Evolutionary conservation across 2,113 vertebrate species (phyloP).

Genomic region (Willisornis vidua): DNA sequence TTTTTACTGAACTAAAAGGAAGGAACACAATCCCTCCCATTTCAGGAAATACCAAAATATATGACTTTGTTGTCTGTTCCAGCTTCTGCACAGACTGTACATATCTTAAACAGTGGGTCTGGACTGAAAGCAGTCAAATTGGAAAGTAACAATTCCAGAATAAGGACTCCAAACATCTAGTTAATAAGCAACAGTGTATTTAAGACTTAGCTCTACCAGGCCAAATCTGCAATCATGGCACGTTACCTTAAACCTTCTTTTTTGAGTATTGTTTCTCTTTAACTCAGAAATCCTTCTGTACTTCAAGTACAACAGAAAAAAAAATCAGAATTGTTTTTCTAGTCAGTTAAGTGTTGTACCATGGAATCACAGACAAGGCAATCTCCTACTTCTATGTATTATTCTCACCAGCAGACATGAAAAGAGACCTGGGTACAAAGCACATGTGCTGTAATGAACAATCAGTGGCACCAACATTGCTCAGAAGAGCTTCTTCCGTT

Average conservation of each 20-base stretch:
- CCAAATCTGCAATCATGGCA: neutral
- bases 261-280: neutral
- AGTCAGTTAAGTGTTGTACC: neutral
- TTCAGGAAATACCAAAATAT: constrained; percentile 7
- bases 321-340: neutral
- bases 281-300: neutral
- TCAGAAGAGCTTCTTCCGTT: neutral
- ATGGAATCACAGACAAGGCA: neutral
- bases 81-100: neutral
- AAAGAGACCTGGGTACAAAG: neutral
- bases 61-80: neutral
- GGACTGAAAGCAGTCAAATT: neutral
- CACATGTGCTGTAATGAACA: neutral
- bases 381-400: neutral
- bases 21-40: neutral
- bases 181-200: neutral
- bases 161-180: neutral
- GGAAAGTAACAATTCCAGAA: neutral
- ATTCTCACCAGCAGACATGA: neutral
- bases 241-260: neutral
- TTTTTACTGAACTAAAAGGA: neutral
- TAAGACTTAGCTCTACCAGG: neutral
- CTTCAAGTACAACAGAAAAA: neutral
- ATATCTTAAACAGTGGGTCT: neutral
- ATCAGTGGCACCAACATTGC: neutral